Percentiles rank a stretch among this genome's conserved stretches.
These are phyloP conservation scores for Phataginus tetradactyla DNA, from an alignment of 2,797 vertebrate species.

Conservation along the genomic window DNA sequence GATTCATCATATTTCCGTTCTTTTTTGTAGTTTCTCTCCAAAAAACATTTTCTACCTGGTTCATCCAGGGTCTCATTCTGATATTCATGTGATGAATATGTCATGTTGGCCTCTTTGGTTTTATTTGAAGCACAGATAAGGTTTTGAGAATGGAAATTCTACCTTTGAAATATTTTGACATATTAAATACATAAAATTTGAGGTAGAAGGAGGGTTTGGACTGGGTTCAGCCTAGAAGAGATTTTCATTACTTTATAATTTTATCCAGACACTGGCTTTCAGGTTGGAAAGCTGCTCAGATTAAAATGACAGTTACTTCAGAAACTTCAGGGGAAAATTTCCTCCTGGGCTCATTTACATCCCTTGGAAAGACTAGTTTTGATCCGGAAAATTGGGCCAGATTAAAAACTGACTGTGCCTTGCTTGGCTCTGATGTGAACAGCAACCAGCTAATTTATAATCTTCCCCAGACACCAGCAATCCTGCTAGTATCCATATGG, in stretches of 20 bases:
- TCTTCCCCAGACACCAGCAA: conserved; percentile 68
- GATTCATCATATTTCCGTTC: neutral
- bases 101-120: neutral
- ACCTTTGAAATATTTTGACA: conserved; percentile 39
- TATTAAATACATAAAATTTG: conserved; percentile 31
- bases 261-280: conserved; percentile 61
- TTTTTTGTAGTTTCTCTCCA: neutral
- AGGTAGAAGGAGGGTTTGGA: conserved; percentile 35
- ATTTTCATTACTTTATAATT: conserved; percentile 68
- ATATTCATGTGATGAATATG: neutral
- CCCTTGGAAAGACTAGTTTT: conserved; percentile 75
- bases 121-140: conserved; percentile 27
- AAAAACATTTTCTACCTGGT: conserved; percentile 27
- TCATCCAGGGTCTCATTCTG: conserved; percentile 20
- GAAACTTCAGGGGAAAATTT: conserved; percentile 70
- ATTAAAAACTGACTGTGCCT: conserved; percentile 75
- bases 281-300: conserved; percentile 61
- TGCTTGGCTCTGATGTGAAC: conserved; percentile 66
- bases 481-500: conserved; percentile 26
- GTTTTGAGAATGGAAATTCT: neutral
- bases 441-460: conserved; percentile 74
- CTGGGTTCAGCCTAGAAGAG: conserved; percentile 14
- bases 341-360: conserved; percentile 73
- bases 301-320: conserved; percentile 74
- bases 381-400: conserved; percentile 81